These are phyloP conservation scores for Heliocidaris erythrogramma DNA, from an alignment of 35 echinoderm and acorn worm species.

Conservation along the genomic window DNA sequence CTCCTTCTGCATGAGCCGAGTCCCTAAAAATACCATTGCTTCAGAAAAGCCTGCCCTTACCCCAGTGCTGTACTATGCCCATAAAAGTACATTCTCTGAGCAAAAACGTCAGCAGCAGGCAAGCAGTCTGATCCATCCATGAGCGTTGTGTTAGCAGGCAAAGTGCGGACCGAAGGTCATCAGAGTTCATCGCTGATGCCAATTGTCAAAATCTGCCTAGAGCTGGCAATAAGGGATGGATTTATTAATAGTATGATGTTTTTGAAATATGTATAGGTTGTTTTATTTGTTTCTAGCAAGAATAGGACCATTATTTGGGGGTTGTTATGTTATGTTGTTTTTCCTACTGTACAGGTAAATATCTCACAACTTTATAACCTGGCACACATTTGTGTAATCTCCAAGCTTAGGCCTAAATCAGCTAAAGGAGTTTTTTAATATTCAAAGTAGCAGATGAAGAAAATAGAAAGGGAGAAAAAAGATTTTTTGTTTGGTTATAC, in stretches of 20 bases:
- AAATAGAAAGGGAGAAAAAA: too few species aligned
- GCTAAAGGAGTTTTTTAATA: too few species aligned
- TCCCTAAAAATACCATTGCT: background rate
- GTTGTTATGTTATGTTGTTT: background rate
- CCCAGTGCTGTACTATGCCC: background rate
- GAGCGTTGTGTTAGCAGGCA: background rate
- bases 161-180: background rate
- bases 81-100: conserved; percentile 18
- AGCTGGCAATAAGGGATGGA: background rate
- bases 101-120: background rate
- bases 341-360: background rate
- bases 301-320: background rate
- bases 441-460: too few species aligned
- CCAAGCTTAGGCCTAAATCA: too few species aligned
- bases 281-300: background rate
- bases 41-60: background rate
- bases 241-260: background rate
- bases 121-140: background rate
- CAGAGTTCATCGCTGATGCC: background rate
- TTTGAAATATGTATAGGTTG: background rate
- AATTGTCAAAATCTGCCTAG: background rate
- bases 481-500: too few species aligned
- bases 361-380: background rate
- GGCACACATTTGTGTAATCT: background rate
- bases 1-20: background rate